Conservation (phyloP, 2,888 invertebrate species). For the Ditula angustiorana region DNA sequence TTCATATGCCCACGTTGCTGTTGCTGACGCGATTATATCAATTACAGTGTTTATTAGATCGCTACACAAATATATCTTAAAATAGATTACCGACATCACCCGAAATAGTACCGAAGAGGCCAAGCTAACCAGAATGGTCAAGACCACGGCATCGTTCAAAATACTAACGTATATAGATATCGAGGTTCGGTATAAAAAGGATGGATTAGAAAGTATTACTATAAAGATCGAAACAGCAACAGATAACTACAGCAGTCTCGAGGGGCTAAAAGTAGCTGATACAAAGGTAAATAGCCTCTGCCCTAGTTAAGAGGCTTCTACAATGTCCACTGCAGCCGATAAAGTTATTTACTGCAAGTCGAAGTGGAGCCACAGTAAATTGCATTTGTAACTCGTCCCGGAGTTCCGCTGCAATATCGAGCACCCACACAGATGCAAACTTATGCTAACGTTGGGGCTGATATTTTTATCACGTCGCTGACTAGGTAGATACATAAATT, state of each 20-base stretch:
- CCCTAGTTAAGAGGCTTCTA: conserved; percentile 30
- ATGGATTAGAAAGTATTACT: background rate
- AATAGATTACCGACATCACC: conserved; percentile 22
- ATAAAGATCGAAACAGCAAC: background rate
- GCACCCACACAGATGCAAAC: conserved; percentile 11
- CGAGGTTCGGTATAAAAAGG: too few species aligned
- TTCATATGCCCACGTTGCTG: conserved; percentile 36
- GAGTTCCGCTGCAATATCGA: conserved; percentile 60
- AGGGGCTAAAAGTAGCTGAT: conserved; percentile 8
- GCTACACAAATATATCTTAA: conserved; percentile 28
- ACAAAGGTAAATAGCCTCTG: conserved; percentile 30
- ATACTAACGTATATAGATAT: background rate
- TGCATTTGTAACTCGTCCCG: conserved; percentile 71
- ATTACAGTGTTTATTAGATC: conserved; percentile 39
- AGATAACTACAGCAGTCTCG: conserved; percentile 1
- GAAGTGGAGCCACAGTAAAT: conserved; percentile 70
- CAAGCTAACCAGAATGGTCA: background rate
- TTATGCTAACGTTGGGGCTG: background rate
- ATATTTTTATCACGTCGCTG: conserved; percentile 18
- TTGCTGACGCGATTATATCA: conserved; percentile 39
- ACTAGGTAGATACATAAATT: background rate
- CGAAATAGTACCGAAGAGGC: background rate
- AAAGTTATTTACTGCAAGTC: conserved; percentile 73
- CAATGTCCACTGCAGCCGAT: conserved; percentile 60
- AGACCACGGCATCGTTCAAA: background rate